Evolutionary conservation across 2,888 invertebrate species (phyloP).

Genomic region (Tinea trinotella): DNA sequence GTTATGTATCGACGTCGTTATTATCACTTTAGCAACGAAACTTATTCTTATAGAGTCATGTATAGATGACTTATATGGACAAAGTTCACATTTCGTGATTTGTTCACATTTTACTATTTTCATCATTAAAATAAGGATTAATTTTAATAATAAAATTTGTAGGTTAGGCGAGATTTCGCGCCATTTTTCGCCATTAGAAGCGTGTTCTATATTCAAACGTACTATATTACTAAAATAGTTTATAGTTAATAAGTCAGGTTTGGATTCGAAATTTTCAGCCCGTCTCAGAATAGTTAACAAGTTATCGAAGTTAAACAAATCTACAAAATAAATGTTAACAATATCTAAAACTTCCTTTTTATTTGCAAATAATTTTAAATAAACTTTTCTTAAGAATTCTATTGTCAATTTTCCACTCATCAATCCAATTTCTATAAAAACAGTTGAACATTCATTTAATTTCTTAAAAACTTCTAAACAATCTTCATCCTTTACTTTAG

Average conservation of each 20-base stretch:
- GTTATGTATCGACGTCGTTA: constrained; percentile 31
- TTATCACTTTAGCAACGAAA: constrained; percentile 39
- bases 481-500: constrained; percentile 21
- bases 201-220: constrained; percentile 3
- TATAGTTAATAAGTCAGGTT: neutral
- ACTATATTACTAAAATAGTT: neutral
- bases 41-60: constrained; percentile 50
- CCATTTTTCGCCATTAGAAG: constrained; percentile 8
- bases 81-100: constrained; percentile 50
- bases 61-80: constrained; percentile 37
- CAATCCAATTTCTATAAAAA: neutral
- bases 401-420: neutral
- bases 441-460: neutral
- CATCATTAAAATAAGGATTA: constrained; percentile 37
- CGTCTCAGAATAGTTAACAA: neutral
- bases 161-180: neutral
- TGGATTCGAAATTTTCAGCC: neutral
- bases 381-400: neutral
- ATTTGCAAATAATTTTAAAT: neutral
- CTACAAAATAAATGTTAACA: neutral
- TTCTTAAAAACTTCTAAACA: neutral
- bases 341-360: neutral
- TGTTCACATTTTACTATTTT: constrained; percentile 36
- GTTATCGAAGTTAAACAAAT: neutral
- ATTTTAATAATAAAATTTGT: neutral